Percentiles rank a stretch among this genome's conserved stretches.
These are phyloP conservation scores for Macrotis lagotis DNA, from an alignment of 2,113 vertebrate genomes.

Conservation along the genomic window DNA sequence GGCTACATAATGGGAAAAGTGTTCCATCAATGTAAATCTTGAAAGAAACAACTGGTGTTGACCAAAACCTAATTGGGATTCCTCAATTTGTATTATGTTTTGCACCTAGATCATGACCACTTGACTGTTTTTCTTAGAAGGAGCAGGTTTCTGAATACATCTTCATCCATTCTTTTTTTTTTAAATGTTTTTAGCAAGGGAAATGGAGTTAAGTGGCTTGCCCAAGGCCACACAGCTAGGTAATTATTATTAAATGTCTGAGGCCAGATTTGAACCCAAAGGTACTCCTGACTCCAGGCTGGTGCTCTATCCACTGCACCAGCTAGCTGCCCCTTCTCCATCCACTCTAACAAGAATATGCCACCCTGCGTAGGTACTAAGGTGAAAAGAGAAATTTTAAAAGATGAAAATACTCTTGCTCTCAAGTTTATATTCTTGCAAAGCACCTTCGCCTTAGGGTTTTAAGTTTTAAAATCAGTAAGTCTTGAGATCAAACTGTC, in stretches of 20 bases:
- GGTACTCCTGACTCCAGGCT: too few species aligned
- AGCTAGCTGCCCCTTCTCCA: too few species aligned
- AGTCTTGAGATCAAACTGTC: neutral
- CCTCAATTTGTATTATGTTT: neutral
- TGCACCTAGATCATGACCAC: neutral
- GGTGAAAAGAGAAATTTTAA: neutral
- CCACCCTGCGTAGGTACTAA: neutral
- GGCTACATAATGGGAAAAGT: neutral
- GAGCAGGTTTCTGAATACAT: neutral
- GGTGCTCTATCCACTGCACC: too few species aligned
- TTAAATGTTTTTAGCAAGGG: too few species aligned
- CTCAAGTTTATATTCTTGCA: neutral
- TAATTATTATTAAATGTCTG: too few species aligned
- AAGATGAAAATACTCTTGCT: neutral
- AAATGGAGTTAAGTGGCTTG: too few species aligned
- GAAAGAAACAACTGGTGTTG: neutral
- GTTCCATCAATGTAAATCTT: neutral
- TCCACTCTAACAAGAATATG: neutral
- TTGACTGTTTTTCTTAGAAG: neutral
- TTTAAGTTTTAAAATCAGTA: neutral
- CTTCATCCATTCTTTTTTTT: neutral
- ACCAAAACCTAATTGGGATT: neutral
- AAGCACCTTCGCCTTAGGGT: neutral
- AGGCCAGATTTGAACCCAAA: too few species aligned
- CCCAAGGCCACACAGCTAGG: too few species aligned